Conservation (phyloP, 2,797 vertebrate genomes). For the Sebastes steindachneri region DNA sequence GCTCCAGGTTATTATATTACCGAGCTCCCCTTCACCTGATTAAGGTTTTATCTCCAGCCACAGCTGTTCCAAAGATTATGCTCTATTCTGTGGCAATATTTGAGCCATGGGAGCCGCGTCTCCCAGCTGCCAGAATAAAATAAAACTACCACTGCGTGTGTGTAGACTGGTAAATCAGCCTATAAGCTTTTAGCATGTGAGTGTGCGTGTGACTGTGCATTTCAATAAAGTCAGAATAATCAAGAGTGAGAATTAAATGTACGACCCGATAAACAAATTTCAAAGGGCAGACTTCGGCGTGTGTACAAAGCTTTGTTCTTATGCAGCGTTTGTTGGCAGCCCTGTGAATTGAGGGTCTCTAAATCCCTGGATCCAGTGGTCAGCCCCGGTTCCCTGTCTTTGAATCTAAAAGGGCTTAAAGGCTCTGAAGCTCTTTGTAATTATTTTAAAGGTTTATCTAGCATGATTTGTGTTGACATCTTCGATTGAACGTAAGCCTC, state of each 20-base stretch:
- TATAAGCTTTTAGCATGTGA: background rate
- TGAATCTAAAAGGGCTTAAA: slow-evolving; percentile 62
- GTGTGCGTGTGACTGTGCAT: background rate
- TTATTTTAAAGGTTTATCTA: slow-evolving; percentile 71
- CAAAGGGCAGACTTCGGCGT: slow-evolving; percentile 3
- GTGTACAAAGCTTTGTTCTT: slow-evolving; percentile 43
- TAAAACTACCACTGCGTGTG: background rate
- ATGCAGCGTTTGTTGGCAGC: slow-evolving; percentile 45
- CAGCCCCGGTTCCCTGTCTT: slow-evolving; percentile 52
- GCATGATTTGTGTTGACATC: slow-evolving; percentile 55
- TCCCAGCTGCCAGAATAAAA: slow-evolving; percentile 49
- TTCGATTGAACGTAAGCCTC: slow-evolving; percentile 45
- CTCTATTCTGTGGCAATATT: slow-evolving; percentile 61
- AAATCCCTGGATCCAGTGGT: slow-evolving; percentile 62
- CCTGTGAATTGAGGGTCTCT: slow-evolving; percentile 58
- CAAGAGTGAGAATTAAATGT: slow-evolving; percentile 7
- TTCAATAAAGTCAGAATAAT: slow-evolving; percentile 18
- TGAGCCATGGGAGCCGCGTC: slow-evolving; percentile 51
- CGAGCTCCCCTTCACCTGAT: slow-evolving; percentile 69
- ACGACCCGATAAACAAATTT: slow-evolving; percentile 10
- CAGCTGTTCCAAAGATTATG: slow-evolving; percentile 78
- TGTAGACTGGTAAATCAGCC: slow-evolving; percentile 19
- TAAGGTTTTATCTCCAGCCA: slow-evolving; percentile 77
- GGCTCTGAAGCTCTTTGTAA: slow-evolving; percentile 57
- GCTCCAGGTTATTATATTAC: slow-evolving; percentile 81